Percentiles rank a stretch among this genome's conserved stretches.
Evolutionary conservation across 2,888 invertebrate species (phyloP).

Genomic region (Apamea epomidion): DNA sequence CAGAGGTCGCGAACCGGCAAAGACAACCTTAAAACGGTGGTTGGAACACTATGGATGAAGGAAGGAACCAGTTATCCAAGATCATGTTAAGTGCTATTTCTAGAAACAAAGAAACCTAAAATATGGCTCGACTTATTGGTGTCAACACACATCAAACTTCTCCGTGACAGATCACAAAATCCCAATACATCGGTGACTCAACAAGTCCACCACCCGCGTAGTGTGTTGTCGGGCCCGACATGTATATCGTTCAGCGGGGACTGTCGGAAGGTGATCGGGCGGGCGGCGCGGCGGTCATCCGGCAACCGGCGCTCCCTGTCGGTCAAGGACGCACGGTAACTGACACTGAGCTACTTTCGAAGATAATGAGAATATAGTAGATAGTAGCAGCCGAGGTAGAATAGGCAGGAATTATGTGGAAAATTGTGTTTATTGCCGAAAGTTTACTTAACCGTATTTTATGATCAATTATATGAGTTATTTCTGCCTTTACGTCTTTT

Average conservation of each 20-base stretch:
- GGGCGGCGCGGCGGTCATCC: slow-evolving; percentile 29
- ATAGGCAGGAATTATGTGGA: not conserved
- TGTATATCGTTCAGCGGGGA: slow-evolving; percentile 44
- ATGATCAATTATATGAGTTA: slow-evolving; percentile 9
- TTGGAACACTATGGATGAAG: not conserved
- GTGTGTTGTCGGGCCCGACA: slow-evolving; percentile 37
- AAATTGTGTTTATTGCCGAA: slow-evolving; percentile 15
- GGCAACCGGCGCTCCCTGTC: slow-evolving; percentile 50
- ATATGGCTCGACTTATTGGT: not conserved
- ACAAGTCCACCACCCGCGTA: slow-evolving; percentile 52
- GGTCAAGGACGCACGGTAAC: slow-evolving; percentile 59
- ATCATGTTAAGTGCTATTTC: not conserved
- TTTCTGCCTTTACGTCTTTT: not conserved
- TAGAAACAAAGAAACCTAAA: not conserved
- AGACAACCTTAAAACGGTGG: not conserved
- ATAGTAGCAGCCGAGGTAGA: slow-evolving; percentile 12
- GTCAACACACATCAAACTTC: not conserved
- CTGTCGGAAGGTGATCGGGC: slow-evolving; percentile 35
- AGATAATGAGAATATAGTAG: slow-evolving; percentile 38
- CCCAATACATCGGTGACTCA: slow-evolving; percentile 42
- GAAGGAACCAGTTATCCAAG: not conserved
- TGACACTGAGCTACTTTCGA: slow-evolving; percentile 51
- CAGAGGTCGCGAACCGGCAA: not conserved
- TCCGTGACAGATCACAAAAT: not conserved
- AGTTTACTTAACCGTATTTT: slow-evolving; percentile 29